Percentiles rank a stretch among this genome's conserved stretches.
phyloP scores from a whole-genome alignment of 2,888 invertebrate genomes.

The Eristalinus sepulchralis region DNA sequence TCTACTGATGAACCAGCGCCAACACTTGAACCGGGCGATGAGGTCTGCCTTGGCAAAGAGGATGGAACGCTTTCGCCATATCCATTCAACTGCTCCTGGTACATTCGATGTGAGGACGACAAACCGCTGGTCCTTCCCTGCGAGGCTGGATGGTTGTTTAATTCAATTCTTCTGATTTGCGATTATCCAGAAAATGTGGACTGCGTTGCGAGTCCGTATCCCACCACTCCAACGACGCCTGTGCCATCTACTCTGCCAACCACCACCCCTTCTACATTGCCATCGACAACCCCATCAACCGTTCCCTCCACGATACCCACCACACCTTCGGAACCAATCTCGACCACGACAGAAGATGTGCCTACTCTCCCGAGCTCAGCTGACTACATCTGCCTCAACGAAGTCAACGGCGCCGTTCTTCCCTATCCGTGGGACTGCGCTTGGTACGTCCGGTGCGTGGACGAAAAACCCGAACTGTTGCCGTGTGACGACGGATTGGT shows the following conservation, averaged over 20 bases:
- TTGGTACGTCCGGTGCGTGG: slow-evolving; percentile 73
- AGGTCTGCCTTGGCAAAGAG: slow-evolving; percentile 60
- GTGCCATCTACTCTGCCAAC: slow-evolving; percentile 22
- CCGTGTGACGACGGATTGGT: slow-evolving; percentile 71
- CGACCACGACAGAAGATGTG: neutral
- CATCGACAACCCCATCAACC: slow-evolving; percentile 35
- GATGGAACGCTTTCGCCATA: slow-evolving; percentile 73
- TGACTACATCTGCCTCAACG: slow-evolving; percentile 63
- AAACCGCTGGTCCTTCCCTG: slow-evolving; percentile 69
- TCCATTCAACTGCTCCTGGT: slow-evolving; percentile 74
- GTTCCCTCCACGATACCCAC: slow-evolving; percentile 21
- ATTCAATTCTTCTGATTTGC: slow-evolving; percentile 72
- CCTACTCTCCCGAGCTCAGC: slow-evolving; percentile 62
- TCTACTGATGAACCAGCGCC: slow-evolving; percentile 45
- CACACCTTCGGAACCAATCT: slow-evolving; percentile 44
- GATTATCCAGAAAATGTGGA: slow-evolving; percentile 75
- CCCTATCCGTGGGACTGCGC: slow-evolving; percentile 75
- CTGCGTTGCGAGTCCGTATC: slow-evolving; percentile 72
- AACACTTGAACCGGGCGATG: slow-evolving; percentile 65
- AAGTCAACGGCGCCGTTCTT: slow-evolving; percentile 62
- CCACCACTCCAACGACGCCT: slow-evolving; percentile 40
- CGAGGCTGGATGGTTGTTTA: slow-evolving; percentile 73
- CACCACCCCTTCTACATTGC: slow-evolving; percentile 8
- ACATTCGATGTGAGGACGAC: slow-evolving; percentile 72
- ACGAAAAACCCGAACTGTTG: slow-evolving; percentile 60